Conservation (phyloP, 2,797 vertebrate species). For the Neosilurus mollespiculum region DNA sequence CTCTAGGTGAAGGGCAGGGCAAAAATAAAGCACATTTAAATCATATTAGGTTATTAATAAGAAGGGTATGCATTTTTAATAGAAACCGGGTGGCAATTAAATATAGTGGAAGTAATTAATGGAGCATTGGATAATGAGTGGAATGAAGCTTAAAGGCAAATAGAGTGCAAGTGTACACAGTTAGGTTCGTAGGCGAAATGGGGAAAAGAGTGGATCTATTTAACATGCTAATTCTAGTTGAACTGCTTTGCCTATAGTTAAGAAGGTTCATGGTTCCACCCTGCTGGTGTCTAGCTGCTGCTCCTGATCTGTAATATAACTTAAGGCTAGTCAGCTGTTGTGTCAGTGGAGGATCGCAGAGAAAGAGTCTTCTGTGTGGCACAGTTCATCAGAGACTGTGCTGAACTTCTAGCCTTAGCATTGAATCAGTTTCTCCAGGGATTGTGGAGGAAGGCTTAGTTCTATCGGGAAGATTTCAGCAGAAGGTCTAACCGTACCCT, state of each 20-base stretch:
- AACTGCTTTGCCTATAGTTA: neutral
- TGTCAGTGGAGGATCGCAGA: neutral
- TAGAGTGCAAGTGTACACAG: neutral
- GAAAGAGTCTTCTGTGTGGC: neutral
- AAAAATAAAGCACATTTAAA: neutral
- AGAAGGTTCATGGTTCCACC: neutral
- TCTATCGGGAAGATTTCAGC: neutral
- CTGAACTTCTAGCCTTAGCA: neutral
- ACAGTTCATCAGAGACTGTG: neutral
- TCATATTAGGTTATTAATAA: neutral
- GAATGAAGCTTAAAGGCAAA: neutral
- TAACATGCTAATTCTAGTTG: neutral
- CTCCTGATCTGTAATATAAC: neutral
- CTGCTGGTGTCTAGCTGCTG: neutral
- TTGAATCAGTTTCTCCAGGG: neutral
- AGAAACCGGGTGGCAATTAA: neutral
- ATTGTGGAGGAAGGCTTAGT: neutral
- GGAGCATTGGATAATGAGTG: neutral
- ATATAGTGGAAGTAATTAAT: neutral
- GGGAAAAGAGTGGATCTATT: neutral
- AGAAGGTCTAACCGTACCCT: neutral
- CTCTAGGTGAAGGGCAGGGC: too few species aligned
- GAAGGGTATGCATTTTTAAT: neutral
- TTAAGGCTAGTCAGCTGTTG: conserved; percentile 1
- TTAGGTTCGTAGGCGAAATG: neutral